Conservation (phyloP, 2,888 invertebrate species). For the Sepiola atlantica region DNA sequence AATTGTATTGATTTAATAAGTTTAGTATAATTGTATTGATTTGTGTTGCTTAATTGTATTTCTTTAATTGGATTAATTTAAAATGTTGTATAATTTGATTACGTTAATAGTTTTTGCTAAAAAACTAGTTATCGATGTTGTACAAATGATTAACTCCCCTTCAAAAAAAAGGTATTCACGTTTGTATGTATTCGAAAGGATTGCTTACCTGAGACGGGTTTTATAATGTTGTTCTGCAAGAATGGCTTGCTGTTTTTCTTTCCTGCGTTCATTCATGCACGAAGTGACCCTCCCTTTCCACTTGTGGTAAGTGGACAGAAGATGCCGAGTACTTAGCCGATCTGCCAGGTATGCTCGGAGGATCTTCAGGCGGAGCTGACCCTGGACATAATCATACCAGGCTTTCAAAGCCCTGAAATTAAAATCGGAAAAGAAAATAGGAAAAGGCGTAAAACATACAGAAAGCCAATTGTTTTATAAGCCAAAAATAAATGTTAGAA, state of each 20-base stretch:
- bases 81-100: too few relatives aligned
- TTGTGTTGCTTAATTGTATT: too few relatives aligned
- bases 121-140: too few relatives aligned
- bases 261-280: neutral
- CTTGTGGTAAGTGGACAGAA: neutral
- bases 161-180: too few relatives aligned
- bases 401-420: neutral
- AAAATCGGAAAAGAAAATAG: neutral
- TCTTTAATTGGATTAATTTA: too few relatives aligned
- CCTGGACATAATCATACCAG: neutral
- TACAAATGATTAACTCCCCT: too few relatives aligned
- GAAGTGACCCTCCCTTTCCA: neutral
- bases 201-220: neutral
- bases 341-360: neutral
- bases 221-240: neutral
- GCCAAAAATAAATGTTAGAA: neutral
- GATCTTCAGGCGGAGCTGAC: neutral
- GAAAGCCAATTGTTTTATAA: neutral
- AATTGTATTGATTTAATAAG: too few relatives aligned
- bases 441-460: neutral
- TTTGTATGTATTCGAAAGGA: neutral
- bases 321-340: neutral
- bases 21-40: too few relatives aligned
- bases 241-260: neutral
- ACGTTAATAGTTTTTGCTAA: too few relatives aligned